These are phyloP conservation scores for Dreissena rostriformis DNA, from an alignment of 1,140 invertebrate genomes.

Conservation along the genomic window DNA sequence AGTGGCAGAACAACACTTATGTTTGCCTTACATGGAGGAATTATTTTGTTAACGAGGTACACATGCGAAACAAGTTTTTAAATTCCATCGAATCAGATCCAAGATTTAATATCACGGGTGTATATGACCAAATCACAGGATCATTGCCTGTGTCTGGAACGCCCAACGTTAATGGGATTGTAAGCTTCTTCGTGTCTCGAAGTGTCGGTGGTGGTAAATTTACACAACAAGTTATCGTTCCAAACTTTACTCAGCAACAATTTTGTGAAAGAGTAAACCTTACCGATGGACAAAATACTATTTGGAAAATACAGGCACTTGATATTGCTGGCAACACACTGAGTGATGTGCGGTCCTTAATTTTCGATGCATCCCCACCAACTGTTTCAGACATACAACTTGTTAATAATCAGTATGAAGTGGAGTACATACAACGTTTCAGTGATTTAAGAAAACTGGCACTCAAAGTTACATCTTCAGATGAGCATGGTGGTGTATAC, in stretches of 20 bases:
- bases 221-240: background rate
- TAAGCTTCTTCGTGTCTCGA: constrained; percentile 10
- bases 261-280: constrained; percentile 33
- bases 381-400: constrained; percentile 55
- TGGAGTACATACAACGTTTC: constrained; percentile 59
- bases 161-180: constrained; percentile 63
- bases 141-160: constrained; percentile 61
- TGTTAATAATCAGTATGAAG: constrained; percentile 38
- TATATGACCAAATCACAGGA: constrained; percentile 65
- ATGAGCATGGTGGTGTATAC: constrained; percentile 65
- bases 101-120: constrained; percentile 31
- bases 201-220: background rate
- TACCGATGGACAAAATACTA: constrained; percentile 62
- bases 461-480: constrained; percentile 58
- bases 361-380: constrained; percentile 60
- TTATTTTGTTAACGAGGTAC: constrained; percentile 18
- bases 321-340: constrained; percentile 57
- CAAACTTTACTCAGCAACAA: constrained; percentile 26
- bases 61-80: constrained; percentile 42
- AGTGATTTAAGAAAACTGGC: constrained; percentile 65
- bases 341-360: constrained; percentile 42
- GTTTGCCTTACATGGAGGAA: constrained; percentile 26
- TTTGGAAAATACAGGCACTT: constrained; percentile 35
- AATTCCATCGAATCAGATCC: constrained; percentile 40
- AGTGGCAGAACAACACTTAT: constrained; percentile 35